Conservation (phyloP, 2,113 vertebrate species). For the Xiphophorus couchianus region DNA sequence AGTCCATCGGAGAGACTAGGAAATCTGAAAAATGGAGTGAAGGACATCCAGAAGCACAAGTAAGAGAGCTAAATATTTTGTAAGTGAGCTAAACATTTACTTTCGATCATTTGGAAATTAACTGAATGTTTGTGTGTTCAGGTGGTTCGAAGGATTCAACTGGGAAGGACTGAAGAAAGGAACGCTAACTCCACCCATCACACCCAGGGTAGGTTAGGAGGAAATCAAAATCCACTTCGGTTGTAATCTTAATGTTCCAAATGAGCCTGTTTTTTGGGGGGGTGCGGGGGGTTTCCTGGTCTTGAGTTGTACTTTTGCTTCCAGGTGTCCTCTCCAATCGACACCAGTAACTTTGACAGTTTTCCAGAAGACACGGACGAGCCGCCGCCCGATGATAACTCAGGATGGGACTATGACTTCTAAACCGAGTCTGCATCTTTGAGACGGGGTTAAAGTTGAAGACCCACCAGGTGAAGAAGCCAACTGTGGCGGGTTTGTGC, state of each 20-base stretch:
- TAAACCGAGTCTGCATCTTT: constrained; percentile 44
- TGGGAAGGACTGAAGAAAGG: constrained; percentile 97
- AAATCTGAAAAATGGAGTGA: constrained; percentile 97
- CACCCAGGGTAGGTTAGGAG: constrained; percentile 86
- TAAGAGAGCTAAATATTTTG: constrained; percentile 70
- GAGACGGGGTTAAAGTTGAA: neutral
- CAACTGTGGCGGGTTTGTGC: neutral
- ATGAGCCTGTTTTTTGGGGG: neutral
- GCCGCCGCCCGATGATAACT: constrained; percentile 94
- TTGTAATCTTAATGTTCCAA: neutral
- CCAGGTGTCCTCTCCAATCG: constrained; percentile 90
- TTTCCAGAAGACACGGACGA: constrained; percentile 95
- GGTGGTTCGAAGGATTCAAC: constrained; percentile 99
- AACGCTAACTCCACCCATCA: constrained; percentile 93
- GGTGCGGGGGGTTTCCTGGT: neutral
- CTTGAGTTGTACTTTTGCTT: neutral
- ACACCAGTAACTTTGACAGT: constrained; percentile 98
- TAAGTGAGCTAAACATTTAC: neutral
- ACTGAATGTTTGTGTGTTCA: constrained; percentile 55
- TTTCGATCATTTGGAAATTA: neutral
- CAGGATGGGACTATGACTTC: constrained; percentile 98
- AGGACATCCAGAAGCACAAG: constrained; percentile 99
- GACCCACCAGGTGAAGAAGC: neutral
- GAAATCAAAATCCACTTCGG: neutral
- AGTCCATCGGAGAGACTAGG: constrained; percentile 96